These are phyloP conservation scores for Megastigmus dorsalis DNA, from an alignment of 2,888 invertebrate genomes.

Conservation along the genomic window DNA sequence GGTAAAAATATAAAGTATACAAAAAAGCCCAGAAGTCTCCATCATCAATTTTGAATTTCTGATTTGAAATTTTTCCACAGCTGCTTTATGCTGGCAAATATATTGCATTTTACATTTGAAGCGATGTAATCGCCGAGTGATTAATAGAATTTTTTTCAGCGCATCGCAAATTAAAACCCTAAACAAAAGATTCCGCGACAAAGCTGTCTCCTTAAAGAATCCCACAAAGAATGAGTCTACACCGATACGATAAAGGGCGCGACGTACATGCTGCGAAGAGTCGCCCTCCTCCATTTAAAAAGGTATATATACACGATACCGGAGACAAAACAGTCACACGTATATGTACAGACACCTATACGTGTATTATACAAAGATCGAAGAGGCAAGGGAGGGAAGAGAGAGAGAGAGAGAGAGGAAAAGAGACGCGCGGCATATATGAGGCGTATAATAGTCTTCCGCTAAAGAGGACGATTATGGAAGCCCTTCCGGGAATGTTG, in stretches of 20 bases:
- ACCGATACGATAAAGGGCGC: neutral
- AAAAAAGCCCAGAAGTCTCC: too few relatives aligned
- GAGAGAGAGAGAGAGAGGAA: neutral
- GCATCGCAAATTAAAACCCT: too few relatives aligned
- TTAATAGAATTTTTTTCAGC: too few relatives aligned
- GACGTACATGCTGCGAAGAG: neutral
- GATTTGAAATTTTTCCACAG: too few relatives aligned
- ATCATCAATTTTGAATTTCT: too few relatives aligned
- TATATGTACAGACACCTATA: too few relatives aligned
- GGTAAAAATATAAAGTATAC: too few relatives aligned
- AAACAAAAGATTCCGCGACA: neutral
- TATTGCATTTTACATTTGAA: too few relatives aligned
- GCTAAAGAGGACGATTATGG: slow-evolving; percentile 60
- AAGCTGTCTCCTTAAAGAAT: neutral
- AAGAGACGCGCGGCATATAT: too few relatives aligned
- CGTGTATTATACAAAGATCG: neutral
- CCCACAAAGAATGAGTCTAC: neutral
- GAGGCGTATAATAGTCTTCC: neutral
- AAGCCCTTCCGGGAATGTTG: slow-evolving; percentile 66
- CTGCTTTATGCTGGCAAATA: too few relatives aligned
- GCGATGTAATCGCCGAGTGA: too few relatives aligned
- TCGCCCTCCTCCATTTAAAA: neutral
- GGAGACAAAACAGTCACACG: slow-evolving; percentile 5
- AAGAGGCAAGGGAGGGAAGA: neutral
- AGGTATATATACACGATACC: slow-evolving; percentile 5